A percentile compares a stretch with the other conserved stretches of the same genome.
These are phyloP conservation scores for Drosophila nikananu DNA, from an alignment of 1,140 invertebrate species.

Conservation along the genomic window DNA sequence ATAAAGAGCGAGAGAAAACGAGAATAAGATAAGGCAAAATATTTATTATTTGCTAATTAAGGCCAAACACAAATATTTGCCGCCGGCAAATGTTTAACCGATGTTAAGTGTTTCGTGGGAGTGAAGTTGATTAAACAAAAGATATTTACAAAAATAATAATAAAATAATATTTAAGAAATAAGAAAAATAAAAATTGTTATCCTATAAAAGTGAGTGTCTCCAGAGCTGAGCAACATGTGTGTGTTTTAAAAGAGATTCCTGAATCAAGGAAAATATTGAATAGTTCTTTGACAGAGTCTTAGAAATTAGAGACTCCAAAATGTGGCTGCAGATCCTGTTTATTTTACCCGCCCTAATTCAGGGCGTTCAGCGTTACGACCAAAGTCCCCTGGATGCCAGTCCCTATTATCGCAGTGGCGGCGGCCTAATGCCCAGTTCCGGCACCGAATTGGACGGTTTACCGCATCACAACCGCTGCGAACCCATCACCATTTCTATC, in stretches of 20 bases:
- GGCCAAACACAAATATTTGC: slow-evolving; percentile 37
- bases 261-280: neutral
- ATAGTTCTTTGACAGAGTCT: slow-evolving; percentile 6
- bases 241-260: slow-evolving; percentile 5
- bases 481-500: slow-evolving; percentile 96
- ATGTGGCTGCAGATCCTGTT: slow-evolving; percentile 57
- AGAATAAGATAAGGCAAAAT: slow-evolving; percentile 18
- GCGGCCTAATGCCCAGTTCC: slow-evolving; percentile 46
- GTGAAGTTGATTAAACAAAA: slow-evolving; percentile 23
- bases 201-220: slow-evolving; percentile 7
- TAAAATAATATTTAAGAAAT: neutral
- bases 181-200: neutral
- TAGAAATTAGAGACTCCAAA: slow-evolving; percentile 13
- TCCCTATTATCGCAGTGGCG: slow-evolving; percentile 73
- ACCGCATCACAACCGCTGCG: slow-evolving; percentile 92
- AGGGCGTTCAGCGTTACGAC: slow-evolving; percentile 64
- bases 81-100: slow-evolving; percentile 38
- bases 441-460: slow-evolving; percentile 63
- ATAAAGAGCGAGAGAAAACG: slow-evolving; percentile 15
- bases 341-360: slow-evolving; percentile 35
- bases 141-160: neutral
- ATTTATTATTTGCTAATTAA: slow-evolving; percentile 41
- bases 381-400: slow-evolving; percentile 70
- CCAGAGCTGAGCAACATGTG: slow-evolving; percentile 25
- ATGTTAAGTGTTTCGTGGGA: slow-evolving; percentile 37